A percentile compares a stretch with the other conserved stretches of the same genome.
Evolutionary conservation across 2,113 vertebrate genomes (phyloP).

Genomic region (Pimephales promelas): DNA sequence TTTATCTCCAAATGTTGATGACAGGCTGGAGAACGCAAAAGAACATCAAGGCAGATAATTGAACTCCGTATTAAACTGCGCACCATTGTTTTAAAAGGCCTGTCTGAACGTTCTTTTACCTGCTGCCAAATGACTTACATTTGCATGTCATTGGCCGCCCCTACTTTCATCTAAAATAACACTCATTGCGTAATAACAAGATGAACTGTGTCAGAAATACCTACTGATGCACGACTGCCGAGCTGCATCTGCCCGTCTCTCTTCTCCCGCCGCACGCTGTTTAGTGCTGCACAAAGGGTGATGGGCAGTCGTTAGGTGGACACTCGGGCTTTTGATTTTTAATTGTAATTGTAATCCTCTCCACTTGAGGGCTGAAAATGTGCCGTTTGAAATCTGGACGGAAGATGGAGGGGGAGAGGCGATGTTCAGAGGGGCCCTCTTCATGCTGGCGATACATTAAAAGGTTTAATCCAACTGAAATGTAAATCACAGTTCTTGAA

Average conservation of each 20-base stretch:
- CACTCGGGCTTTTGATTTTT: constrained; percentile 84
- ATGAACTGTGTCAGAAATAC: constrained; percentile 66
- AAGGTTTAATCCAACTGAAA: constrained; percentile 94
- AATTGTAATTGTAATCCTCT: constrained; percentile 89
- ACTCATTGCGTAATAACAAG: constrained; percentile 76
- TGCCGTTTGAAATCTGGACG: constrained; percentile 77
- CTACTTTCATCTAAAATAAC: constrained; percentile 76
- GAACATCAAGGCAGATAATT: constrained; percentile 40
- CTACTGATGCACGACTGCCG: constrained; percentile 66
- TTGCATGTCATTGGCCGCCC: constrained; percentile 73
- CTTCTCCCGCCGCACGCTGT: constrained; percentile 69
- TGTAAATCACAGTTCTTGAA: constrained; percentile 94
- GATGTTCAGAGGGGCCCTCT: constrained; percentile 75
- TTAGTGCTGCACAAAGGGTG: constrained; percentile 41
- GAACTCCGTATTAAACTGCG: constrained; percentile 30
- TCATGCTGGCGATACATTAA: constrained; percentile 80
- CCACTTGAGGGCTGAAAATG: constrained; percentile 83
- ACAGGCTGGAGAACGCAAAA: background rate
- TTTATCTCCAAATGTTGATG: background rate
- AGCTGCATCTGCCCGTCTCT: constrained; percentile 68
- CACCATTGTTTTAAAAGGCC: constrained; percentile 48
- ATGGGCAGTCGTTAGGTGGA: constrained; percentile 77
- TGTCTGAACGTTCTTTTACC: constrained; percentile 64
- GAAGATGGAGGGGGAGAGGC: constrained; percentile 54
- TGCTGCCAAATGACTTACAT: constrained; percentile 73